Evolutionary conservation across 2,113 vertebrate species (phyloP).

Genomic region (Ammodramus savannarum): DNA sequence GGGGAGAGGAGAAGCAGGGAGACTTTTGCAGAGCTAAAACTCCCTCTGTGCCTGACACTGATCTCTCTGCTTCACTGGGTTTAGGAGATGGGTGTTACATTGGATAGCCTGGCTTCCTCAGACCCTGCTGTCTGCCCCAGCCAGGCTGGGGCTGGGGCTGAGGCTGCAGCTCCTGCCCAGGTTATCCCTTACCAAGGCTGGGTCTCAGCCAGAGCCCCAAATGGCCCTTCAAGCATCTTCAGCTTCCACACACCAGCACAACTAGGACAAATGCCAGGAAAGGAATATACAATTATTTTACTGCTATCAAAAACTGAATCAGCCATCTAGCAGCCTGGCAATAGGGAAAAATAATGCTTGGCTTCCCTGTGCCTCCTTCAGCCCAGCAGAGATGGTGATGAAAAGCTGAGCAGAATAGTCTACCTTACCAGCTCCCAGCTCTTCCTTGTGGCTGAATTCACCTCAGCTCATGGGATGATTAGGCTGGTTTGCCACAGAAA

Average conservation of each 20-base stretch:
- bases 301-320: neutral
- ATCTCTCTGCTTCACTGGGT: neutral
- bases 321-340: neutral
- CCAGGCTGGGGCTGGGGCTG: neutral
- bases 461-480: neutral
- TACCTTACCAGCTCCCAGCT: neutral
- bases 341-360: neutral
- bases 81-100: neutral
- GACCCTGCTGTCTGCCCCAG: neutral
- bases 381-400: neutral
- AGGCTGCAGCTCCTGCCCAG: neutral
- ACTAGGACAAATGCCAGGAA: neutral
- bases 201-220: neutral
- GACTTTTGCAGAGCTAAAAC: neutral
- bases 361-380: neutral
- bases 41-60: neutral
- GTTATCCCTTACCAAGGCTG: neutral
- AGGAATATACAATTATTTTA: neutral
- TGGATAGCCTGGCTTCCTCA: neutral
- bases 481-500: neutral
- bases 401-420: neutral
- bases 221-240: accelerated
- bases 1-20: neutral
- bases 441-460: neutral
- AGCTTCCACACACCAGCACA: neutral